Evolutionary conservation across 2,888 invertebrate genomes (phyloP).

Genomic region (Lucinisca nassula): DNA sequence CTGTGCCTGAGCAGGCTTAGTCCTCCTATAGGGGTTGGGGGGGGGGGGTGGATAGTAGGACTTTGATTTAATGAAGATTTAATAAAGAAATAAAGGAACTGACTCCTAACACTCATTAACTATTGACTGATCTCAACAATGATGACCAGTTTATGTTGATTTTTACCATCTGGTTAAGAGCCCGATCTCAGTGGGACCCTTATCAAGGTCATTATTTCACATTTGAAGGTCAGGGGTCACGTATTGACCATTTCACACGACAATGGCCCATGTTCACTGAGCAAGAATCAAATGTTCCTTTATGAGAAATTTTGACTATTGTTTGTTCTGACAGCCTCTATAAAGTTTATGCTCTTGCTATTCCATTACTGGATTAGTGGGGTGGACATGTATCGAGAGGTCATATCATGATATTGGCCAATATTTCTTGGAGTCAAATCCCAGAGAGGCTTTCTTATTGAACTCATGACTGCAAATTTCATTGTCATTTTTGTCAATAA

Average conservation of each 20-base stretch:
- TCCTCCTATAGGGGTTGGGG: no score
- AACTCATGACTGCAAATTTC: not conserved
- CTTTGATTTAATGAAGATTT: no score
- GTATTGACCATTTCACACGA: slow-evolving; percentile 21
- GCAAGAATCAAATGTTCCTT: not conserved
- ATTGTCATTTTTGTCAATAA: not conserved
- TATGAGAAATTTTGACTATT: not conserved
- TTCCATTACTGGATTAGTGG: slow-evolving; percentile 1
- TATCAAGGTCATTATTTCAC: not conserved
- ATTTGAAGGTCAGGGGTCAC: slow-evolving; percentile 35
- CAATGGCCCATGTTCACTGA: not conserved
- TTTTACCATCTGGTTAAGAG: not conserved
- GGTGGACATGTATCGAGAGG: not conserved
- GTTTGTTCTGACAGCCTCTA: not conserved
- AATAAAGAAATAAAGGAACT: no score
- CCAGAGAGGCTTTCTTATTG: not conserved
- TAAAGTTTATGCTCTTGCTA: not conserved
- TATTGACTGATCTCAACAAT: not conserved
- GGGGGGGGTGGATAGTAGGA: no score
- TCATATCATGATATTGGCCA: not conserved
- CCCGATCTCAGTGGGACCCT: not conserved
- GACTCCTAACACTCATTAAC: no score
- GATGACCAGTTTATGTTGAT: not conserved
- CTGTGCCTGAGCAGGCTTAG: no score
- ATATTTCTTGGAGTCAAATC: not conserved